Base-by-base conservation (phyloP, 2,113 vertebrate genomes). In the Protomyctophum bolini region DNA sequence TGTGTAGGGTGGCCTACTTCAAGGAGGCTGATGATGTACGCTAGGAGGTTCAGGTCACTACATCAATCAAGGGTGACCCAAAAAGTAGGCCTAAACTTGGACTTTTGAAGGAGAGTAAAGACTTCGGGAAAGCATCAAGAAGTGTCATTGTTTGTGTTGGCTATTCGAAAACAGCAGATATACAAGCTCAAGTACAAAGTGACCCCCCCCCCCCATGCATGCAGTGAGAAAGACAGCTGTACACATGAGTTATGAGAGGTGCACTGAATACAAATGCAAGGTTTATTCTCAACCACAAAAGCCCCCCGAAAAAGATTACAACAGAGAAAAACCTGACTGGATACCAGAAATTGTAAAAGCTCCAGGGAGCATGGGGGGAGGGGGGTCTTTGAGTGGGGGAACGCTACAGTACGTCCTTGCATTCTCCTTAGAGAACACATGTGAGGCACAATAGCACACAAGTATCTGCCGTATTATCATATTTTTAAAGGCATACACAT, bases 161-260 rank as follows among this genome's bases (percentile, higher is more conserved):
- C 21, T 21, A 21, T 21, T 21, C 21, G 21, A 21, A 21, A 21
- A 21, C 2, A 21, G 21, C 21, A 21, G 21, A 21, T 21, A 21
- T 21, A 21, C 21, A 21, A 21, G 21, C 21, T 21, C 21, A 2
- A 21, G 21, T 21, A 21, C 21, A 21, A 21, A 21, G 21, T 21
- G 2, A 21, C 48, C 33, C 66, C 50, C 49, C 29, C 45, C 7
- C 45, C 1, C 21, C 21, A 21, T 21, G 21, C 21, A 21, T 10
- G 6, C 56, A 21, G 63, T 15, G 75, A 69, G 52, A 83, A 76
- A 86, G 59, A 68, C 74, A 80, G 57, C 67, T 79, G 67, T 77
- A 70, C 50, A 41, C 72, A 85, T 86, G 76, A 87, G 91, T 91
- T 77, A 88, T 85, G 73, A 63, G 58, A 76, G 62, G 79, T 72